These are phyloP conservation scores for Galemys pyrenaicus DNA, from an alignment of 2,113 vertebrate species.

Conservation along the genomic window DNA sequence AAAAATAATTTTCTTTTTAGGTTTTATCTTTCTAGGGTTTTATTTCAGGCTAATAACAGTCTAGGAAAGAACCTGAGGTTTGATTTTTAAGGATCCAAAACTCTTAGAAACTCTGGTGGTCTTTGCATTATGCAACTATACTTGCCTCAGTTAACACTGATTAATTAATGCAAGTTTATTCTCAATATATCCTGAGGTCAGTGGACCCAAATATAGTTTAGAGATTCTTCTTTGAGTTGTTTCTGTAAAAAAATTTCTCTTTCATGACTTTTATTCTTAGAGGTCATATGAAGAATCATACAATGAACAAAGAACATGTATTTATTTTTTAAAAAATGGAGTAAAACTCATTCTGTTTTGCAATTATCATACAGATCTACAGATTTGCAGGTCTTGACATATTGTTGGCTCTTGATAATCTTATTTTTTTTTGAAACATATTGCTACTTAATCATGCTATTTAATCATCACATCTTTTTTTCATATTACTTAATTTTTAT, in stretches of 20 bases:
- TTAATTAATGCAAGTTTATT: background rate
- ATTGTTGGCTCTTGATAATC: background rate
- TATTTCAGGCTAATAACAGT: background rate
- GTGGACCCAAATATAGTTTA: background rate
- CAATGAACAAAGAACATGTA: background rate
- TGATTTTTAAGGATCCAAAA: background rate
- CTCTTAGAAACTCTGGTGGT: background rate
- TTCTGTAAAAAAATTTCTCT: background rate
- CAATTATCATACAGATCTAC: background rate
- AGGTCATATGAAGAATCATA: background rate
- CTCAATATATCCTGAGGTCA: background rate
- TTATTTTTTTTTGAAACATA: background rate
- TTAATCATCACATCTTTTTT: too few species aligned
- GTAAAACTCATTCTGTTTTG: constrained; percentile 17
- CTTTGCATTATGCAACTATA: background rate
- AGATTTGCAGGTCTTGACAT: background rate
- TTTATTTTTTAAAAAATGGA: background rate
- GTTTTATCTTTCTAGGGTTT: background rate
- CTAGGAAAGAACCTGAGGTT: background rate
- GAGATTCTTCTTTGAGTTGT: background rate
- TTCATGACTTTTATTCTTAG: background rate
- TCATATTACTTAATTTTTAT: constrained; percentile 75
- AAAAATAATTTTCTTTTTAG: background rate
- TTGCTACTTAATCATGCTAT: background rate
- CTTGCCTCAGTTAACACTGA: background rate